A percentile compares a stretch with the other conserved stretches of the same genome.
Evolutionary conservation across 2,113 vertebrate genomes (phyloP).

Genomic region (Panthera leo): DNA sequence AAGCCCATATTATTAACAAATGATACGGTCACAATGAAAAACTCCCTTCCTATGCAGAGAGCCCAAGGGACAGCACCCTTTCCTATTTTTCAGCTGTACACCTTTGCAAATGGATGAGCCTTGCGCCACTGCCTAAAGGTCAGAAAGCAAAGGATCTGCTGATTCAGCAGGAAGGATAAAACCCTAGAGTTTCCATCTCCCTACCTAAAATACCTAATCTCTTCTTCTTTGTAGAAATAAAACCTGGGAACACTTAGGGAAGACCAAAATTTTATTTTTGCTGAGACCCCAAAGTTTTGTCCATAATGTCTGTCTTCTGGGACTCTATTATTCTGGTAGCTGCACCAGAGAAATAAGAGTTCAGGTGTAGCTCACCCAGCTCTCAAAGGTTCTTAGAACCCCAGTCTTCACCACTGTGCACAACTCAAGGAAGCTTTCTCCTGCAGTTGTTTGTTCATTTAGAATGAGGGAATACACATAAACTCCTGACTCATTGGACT

Average conservation of each 20-base stretch:
- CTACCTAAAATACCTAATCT: background rate
- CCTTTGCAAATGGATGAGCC: background rate
- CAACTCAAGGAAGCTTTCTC: background rate
- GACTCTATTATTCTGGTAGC: background rate
- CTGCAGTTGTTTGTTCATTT: background rate
- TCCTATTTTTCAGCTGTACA: background rate
- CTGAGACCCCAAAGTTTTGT: background rate
- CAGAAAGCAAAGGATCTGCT: background rate
- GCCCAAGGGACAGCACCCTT: background rate
- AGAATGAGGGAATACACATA: background rate
- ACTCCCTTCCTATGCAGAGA: background rate
- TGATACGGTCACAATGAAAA: background rate
- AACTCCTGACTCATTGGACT: background rate
- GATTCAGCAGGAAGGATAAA: background rate
- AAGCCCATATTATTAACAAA: conserved; percentile 37
- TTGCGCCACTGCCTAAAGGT: background rate
- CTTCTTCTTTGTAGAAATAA: background rate
- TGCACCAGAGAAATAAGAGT: background rate
- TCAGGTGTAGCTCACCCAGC: background rate
- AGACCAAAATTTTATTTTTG: conserved; percentile 3
- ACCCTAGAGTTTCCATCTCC: background rate
- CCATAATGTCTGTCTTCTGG: background rate
- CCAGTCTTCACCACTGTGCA: background rate
- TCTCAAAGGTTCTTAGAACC: background rate
- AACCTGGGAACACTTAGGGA: background rate